These are phyloP conservation scores for Drosophila sp. DNA, from an alignment of 1,140 invertebrate genomes.

Conservation along the genomic window DNA sequence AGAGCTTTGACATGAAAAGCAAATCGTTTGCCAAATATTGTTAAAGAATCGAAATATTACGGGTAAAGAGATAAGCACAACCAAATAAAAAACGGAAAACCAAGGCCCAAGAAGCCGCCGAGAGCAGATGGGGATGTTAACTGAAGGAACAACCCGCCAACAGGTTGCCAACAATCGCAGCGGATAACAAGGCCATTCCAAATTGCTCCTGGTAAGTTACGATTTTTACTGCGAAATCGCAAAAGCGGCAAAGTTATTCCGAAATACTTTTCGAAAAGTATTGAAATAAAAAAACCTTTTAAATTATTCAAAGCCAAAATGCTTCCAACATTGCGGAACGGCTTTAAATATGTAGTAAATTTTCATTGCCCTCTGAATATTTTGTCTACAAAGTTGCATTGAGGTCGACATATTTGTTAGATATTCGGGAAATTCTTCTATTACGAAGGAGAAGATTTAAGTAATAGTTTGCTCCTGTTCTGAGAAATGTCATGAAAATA, in stretches of 20 bases:
- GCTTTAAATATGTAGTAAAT: no score
- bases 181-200: conserved; percentile 18
- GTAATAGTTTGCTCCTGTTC: no score
- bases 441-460: no score
- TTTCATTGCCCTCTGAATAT: no score
- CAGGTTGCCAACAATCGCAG: conserved; percentile 49
- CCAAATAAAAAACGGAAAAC: conserved; percentile 14
- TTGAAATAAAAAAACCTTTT: no score
- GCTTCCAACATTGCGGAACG: no score
- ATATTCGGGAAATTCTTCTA: no score
- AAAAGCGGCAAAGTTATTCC: background rate
- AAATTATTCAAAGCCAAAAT: no score
- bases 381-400: no score
- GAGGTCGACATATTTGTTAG: no score
- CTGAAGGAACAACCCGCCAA: conserved; percentile 40
- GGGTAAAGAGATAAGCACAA: conserved; percentile 28
- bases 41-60: conserved; percentile 30
- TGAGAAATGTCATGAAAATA: no score
- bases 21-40: conserved; percentile 66
- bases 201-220: conserved; percentile 49
- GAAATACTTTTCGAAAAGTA: no score
- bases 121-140: background rate
- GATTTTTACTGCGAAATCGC: background rate
- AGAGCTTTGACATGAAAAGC: conserved; percentile 66
- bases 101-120: background rate